Evolutionary conservation across 2,113 vertebrate genomes (phyloP).

Genomic region (Daphoenositta chrysoptera): DNA sequence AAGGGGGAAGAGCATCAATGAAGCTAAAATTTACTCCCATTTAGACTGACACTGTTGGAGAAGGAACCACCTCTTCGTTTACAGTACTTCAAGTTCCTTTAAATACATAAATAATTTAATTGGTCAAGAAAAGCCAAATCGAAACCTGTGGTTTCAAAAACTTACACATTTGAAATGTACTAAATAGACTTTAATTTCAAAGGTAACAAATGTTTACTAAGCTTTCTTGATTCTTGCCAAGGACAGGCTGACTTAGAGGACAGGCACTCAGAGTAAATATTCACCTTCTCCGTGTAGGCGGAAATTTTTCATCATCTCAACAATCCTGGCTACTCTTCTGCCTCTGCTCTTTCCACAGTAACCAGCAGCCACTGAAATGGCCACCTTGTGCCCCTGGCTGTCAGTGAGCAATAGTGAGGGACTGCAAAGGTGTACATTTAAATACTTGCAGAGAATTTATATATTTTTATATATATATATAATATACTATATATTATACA

Average conservation of each 20-base stretch:
- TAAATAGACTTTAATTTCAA: slow-evolving; percentile 44
- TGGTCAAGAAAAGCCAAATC: slow-evolving; percentile 5
- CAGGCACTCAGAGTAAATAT: background rate
- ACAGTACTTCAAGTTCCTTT: background rate
- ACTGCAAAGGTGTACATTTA: background rate
- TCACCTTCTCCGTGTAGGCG: background rate
- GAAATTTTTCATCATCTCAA: background rate
- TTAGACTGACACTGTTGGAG: background rate
- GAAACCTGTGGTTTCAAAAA: slow-evolving; percentile 18
- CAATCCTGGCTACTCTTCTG: background rate
- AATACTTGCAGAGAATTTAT: background rate
- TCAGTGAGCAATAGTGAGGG: background rate
- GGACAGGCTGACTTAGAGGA: background rate
- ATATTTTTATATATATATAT: no score
- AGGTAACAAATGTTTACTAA: background rate
- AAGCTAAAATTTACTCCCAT: slow-evolving; percentile 18
- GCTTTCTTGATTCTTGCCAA: background rate
- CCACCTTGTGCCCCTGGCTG: background rate
- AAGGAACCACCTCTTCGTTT: background rate
- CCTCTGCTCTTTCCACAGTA: background rate
- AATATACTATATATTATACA: background rate
- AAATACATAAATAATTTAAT: background rate
- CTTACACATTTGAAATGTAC: slow-evolving; percentile 10
- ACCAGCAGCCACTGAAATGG: background rate
- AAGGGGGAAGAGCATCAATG: background rate